Base-by-base conservation (phyloP, 2,797 vertebrate species). In the Enteromius trimaculatus region DNA sequence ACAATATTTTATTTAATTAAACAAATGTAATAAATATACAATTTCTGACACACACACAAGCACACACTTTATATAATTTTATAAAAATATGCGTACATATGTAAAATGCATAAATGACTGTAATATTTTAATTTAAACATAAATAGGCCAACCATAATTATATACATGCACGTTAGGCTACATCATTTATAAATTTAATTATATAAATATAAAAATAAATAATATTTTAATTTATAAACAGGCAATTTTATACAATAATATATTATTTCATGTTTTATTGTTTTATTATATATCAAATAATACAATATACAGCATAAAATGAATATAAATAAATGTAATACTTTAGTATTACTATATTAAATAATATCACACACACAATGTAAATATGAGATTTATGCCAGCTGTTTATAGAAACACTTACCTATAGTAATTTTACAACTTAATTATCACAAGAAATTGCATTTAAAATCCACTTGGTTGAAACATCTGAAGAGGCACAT, bases 381-480 rank as follows among this genome's bases (percentile, higher is more conserved):
- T 29, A 72, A 31, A 31, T 31, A 51, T 21, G 17, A 31, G 17
- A 21, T 51, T 51, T 11, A 16, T 51, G 44, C 31, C 0, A 21
- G 16, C 47, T 16, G 10, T 76, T 58, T 39, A 13, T 21, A 58
- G 7, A 19, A 29, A 49, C 9, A 49, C 69, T 64, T 31, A 64
- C 6, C 1, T 71, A 70, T 23, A 44, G 68, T 44, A 17, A 70
- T 26, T 70, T 13, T 69, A 47, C n/a, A 47, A 47, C 69, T 47
- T 71, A 47, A 71, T 49, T 4, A 71, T 72, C 8, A 72, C 51
- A 74, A 55, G 31, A 58, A 55, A 8, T 10, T 23, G 21, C 13
- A 76, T 76, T 76, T 76, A 55, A 39, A 39, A 65, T 65, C 19
- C 60, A 47, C 26, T 78, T 65, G 76, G 60, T 60, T 49, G 7